phyloP scores from a whole-genome alignment of 2,113 vertebrate species.

The Girardinichthys multiradiatus region DNA sequence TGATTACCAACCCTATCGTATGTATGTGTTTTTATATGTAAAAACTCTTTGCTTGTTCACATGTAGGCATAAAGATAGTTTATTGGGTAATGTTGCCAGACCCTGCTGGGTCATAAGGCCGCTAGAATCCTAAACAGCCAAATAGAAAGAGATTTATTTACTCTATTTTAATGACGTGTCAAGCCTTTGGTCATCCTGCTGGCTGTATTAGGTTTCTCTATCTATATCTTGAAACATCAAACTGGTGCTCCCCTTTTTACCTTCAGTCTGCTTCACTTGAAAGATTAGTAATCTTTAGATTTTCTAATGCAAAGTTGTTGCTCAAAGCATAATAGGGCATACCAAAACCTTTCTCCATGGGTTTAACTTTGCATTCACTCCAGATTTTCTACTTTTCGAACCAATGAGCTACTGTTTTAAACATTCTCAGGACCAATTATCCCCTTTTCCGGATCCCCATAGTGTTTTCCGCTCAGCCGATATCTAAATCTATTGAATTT shows the following conservation, averaged over 20 bases:
- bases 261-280: neutral
- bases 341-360: neutral
- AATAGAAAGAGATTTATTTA: constrained; percentile 59
- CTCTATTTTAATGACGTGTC: constrained; percentile 70
- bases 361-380: neutral
- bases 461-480: constrained; percentile 29
- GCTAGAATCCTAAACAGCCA: constrained; percentile 57
- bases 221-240: constrained; percentile 51
- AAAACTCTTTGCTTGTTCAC: no score
- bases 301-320: neutral
- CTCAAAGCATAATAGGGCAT: no score
- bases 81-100: constrained; percentile 25
- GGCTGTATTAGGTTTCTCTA: constrained; percentile 48
- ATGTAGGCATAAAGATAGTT: constrained; percentile 11
- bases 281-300: neutral
- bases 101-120: constrained; percentile 32
- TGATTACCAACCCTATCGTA: neutral
- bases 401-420: constrained; percentile 19
- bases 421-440: constrained; percentile 26
- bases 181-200: constrained; percentile 49
- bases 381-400: constrained; percentile 5
- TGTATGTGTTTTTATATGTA: neutral
- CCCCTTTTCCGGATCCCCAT: constrained; percentile 33
- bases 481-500: constrained; percentile 70
- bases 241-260: constrained; percentile 14